phyloP scores from a whole-genome alignment of 2,113 vertebrate species.

The Pteronura brasiliensis region DNA sequence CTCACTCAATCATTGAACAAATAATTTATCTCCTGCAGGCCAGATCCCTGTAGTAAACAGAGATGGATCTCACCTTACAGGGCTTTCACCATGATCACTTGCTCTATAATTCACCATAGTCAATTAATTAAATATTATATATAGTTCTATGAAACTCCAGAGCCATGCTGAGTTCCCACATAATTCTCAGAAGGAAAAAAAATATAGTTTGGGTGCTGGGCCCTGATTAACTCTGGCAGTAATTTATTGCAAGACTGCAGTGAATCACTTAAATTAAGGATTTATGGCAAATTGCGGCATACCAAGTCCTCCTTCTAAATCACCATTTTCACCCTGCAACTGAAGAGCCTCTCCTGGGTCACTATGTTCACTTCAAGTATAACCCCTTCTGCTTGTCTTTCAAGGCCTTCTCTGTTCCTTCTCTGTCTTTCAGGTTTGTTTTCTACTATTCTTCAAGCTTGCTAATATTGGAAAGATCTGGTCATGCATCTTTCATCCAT shows the following conservation, averaged over 20 bases:
- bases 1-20: neutral
- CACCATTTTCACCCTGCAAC: neutral
- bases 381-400: neutral
- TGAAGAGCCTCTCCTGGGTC: neutral
- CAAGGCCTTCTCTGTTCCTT: neutral
- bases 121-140: neutral
- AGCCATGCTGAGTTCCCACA: neutral
- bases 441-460: neutral
- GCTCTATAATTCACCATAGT: neutral
- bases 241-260: slow-evolving; percentile 7
- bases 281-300: neutral
- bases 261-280: slow-evolving; percentile 4
- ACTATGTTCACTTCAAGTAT: neutral
- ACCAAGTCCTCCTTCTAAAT: neutral
- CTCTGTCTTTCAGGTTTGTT: neutral
- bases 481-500: neutral
- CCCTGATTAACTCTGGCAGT: neutral
- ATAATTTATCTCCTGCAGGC: neutral
- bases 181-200: neutral
- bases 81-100: neutral
- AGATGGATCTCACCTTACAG: neutral
- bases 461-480: neutral
- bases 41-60: neutral
- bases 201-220: neutral
- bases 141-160: neutral